phyloP scores from a whole-genome alignment of 2,888 invertebrate species.

The Eupithecia inturbata region DNA sequence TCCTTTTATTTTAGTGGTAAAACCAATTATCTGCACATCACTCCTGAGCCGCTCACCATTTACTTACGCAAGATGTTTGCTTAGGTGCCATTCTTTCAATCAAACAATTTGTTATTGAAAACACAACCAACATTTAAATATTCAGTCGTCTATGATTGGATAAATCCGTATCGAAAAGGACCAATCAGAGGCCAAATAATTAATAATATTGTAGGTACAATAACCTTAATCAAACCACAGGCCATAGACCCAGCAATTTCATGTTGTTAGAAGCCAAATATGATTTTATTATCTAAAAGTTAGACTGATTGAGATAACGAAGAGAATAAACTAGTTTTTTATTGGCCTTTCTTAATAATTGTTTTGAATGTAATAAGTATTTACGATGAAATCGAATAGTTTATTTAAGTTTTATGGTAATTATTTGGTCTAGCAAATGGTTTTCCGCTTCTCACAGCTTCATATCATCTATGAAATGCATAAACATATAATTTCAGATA shows the following conservation, averaged over 20 bases:
- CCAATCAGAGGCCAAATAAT: slow-evolving; percentile 41
- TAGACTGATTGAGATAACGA: slow-evolving; percentile 48
- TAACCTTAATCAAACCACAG: slow-evolving; percentile 43
- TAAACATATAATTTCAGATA: not conserved
- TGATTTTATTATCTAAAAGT: slow-evolving; percentile 51
- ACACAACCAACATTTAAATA: not conserved
- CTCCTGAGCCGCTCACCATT: not conserved
- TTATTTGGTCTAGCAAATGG: slow-evolving; percentile 24
- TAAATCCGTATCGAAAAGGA: slow-evolving; percentile 40
- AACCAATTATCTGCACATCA: not conserved
- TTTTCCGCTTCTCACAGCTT: not conserved
- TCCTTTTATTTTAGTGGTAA: too few species aligned
- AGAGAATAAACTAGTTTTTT: slow-evolving; percentile 53
- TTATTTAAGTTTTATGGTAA: slow-evolving; percentile 43
- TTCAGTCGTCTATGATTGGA: slow-evolving; percentile 37
- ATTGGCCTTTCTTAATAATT: slow-evolving; percentile 54
- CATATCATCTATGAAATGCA: not conserved
- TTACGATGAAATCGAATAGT: slow-evolving; percentile 48
- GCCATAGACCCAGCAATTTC: slow-evolving; percentile 46
- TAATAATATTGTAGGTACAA: slow-evolving; percentile 44
- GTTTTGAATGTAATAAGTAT: slow-evolving; percentile 52
- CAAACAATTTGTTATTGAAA: not conserved
- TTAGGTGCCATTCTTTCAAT: too few species aligned
- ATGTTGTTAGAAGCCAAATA: slow-evolving; percentile 46
- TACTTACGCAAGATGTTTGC: too few species aligned